These are phyloP conservation scores for Julus scanicus DNA, from an alignment of 2,888 invertebrate genomes.

Conservation along the genomic window DNA sequence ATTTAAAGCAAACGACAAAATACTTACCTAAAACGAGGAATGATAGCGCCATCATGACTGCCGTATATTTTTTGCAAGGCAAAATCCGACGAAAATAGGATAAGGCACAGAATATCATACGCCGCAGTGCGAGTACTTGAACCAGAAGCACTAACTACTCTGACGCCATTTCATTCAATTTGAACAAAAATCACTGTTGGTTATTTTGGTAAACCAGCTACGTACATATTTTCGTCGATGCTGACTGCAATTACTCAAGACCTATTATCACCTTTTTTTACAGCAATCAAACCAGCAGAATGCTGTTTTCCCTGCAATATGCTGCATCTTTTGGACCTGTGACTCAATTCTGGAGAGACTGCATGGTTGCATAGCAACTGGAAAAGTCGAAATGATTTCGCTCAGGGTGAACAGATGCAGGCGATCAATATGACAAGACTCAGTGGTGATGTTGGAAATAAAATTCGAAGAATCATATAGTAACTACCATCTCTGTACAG, in stretches of 20 bases:
- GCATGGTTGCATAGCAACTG: conserved; percentile 30
- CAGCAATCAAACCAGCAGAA: conserved; percentile 23
- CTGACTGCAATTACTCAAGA: not conserved
- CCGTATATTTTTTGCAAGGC: conserved; percentile 21
- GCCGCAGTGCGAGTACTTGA: not conserved
- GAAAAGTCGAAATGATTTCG: conserved; percentile 32
- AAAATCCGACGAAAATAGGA: conserved; percentile 30
- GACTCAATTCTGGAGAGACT: conserved; percentile 25
- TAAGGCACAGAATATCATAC: conserved; percentile 16
- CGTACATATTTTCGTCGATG: not conserved
- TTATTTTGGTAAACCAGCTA: not conserved
- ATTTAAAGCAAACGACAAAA: not conserved
- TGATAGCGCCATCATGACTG: conserved; percentile 39
- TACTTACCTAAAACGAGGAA: not conserved
- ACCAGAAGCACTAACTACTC: not conserved
- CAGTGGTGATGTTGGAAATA: not conserved
- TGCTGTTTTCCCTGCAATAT: conserved; percentile 2
- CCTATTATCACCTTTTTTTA: not conserved
- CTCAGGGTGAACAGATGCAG: conserved; percentile 30
- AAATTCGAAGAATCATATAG: not conserved
- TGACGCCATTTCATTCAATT: not conserved
- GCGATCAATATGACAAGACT: conserved; percentile 32
- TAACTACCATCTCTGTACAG: not conserved
- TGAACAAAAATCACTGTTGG: not conserved
- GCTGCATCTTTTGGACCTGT: conserved; percentile 17